A percentile compares a stretch with the other conserved stretches of the same genome.
phyloP scores from a whole-genome alignment of 1,140 invertebrate species.

The Propsilocerus akamusi region DNA sequence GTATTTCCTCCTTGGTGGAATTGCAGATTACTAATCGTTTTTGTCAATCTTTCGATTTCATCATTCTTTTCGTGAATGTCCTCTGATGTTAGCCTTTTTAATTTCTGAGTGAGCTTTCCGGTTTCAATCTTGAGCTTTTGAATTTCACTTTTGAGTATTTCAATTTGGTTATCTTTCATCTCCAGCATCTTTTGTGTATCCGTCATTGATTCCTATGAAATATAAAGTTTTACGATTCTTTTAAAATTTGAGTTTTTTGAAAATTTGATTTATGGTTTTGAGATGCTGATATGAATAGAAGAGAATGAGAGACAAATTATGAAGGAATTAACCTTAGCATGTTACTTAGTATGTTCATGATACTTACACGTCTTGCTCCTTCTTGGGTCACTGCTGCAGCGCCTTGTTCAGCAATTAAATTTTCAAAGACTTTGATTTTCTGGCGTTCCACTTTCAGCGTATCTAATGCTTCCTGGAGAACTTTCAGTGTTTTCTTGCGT shows the following conservation, averaged over 20 bases:
- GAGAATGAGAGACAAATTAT: too few species aligned
- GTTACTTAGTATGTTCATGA: too few species aligned
- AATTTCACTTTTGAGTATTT: too few species aligned
- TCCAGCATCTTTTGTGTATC: too few species aligned
- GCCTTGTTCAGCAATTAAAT: neutral
- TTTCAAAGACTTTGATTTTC: neutral
- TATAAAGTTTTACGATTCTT: too few species aligned
- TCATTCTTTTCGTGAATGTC: neutral
- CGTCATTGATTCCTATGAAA: too few species aligned
- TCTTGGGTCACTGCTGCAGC: neutral
- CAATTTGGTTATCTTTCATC: too few species aligned
- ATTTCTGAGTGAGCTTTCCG: neutral
- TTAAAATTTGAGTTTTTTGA: too few species aligned
- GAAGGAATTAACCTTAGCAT: neutral
- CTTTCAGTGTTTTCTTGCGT: neutral
- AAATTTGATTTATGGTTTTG: too few species aligned
- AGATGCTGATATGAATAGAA: too few species aligned
- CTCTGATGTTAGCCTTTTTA: neutral
- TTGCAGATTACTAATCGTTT: neutral
- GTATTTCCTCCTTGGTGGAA: neutral
- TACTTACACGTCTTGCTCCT: neutral
- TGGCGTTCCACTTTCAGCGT: neutral
- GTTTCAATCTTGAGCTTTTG: neutral
- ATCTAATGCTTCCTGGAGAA: neutral
- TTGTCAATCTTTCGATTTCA: neutral